Evolutionary conservation across 2,888 invertebrate genomes (phyloP).

Genomic region (Diarsia brunnea): DNA sequence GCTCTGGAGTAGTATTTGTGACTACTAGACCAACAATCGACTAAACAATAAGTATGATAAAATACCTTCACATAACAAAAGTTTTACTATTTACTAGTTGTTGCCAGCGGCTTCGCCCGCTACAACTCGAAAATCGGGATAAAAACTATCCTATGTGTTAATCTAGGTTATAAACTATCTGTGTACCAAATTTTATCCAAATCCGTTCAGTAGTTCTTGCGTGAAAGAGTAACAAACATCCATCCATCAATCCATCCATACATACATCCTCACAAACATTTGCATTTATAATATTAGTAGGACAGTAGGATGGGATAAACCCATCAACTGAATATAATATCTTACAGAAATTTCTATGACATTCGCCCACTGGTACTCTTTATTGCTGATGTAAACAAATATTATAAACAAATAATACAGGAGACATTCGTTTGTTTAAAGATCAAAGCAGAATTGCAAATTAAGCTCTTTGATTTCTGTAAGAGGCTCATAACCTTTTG

Average conservation of each 20-base stretch:
- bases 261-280: no score
- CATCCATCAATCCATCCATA: no score
- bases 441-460: not conserved
- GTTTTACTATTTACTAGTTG: not conserved
- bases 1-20: not conserved
- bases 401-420: not conserved
- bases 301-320: no score
- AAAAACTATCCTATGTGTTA: no score
- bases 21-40: not conserved
- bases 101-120: no score
- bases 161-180: no score
- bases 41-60: not conserved
- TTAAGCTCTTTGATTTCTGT: not conserved
- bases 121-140: no score
- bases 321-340: not conserved
- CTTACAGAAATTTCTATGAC: not conserved
- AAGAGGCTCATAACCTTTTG: not conserved
- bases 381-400: not conserved
- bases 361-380: not conserved
- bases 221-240: no score
- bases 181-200: no score
- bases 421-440: not conserved
- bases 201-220: no score
- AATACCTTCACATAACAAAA: not conserved
- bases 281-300: no score